phyloP scores from a whole-genome alignment of 53 echinoderm and acorn worm genomes.

The Henricia sp. region DNA sequence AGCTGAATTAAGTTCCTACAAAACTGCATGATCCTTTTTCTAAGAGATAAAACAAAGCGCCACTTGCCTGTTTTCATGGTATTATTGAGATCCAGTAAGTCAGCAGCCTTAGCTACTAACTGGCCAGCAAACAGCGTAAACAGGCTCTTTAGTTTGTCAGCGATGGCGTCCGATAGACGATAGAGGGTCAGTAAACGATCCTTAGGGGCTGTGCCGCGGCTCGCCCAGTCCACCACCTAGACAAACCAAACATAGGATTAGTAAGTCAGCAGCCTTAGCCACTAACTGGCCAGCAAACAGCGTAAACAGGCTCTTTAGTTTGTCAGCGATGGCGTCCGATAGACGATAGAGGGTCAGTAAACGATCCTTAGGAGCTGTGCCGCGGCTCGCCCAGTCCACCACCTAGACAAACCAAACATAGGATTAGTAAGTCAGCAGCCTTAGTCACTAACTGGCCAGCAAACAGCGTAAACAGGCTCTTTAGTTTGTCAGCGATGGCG shows the following conservation, averaged over 20 bases:
- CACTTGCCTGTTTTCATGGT: conserved; percentile 76
- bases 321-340: conserved; percentile 78
- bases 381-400: conserved; percentile 83
- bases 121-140: conserved; percentile 96
- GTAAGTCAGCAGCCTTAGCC: conserved; percentile 75
- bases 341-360: conserved; percentile 85
- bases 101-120: conserved; percentile 78
- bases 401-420: too few species aligned
- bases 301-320: conserved; percentile 86
- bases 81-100: conserved; percentile 79
- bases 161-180: conserved; percentile 75
- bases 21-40: not conserved
- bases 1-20: too few species aligned
- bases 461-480: conserved; percentile 91
- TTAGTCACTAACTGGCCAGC: conserved; percentile 91
- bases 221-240: too few species aligned
- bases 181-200: conserved; percentile 82
- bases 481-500: conserved; percentile 79
- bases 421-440: conserved; percentile 74
- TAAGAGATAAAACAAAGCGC: not conserved
- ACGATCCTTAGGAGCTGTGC: conserved; percentile 54
- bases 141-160: conserved; percentile 85
- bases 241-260: too few species aligned
- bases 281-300: conserved; percentile 93
- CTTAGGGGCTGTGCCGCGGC: conserved; percentile 38